Conservation (phyloP, 2,888 invertebrate species). For the Nineta flava region DNA sequence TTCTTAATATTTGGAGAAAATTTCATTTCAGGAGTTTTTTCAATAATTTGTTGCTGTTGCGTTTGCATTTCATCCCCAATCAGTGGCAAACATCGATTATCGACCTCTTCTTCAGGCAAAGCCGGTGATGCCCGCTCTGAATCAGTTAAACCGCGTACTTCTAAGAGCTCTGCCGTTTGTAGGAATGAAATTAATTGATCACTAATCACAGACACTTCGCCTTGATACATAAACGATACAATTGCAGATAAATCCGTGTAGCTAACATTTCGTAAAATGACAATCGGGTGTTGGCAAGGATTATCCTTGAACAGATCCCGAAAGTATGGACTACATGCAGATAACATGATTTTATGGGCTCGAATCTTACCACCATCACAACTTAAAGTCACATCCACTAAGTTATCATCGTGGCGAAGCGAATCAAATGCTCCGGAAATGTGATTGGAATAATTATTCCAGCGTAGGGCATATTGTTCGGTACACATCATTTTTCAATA, state of each 20-base stretch:
- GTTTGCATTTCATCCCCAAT: no score
- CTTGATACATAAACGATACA: conserved; percentile 69
- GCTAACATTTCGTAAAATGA: conserved; percentile 64
- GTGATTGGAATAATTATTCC: conserved; percentile 73
- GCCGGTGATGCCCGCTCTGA: conserved; percentile 18
- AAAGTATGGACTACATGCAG: conserved; percentile 73
- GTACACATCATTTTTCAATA: conserved; percentile 11
- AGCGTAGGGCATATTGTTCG: conserved; percentile 65
- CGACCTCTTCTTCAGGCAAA: no score
- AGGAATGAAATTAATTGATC: conserved; percentile 63
- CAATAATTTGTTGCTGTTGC: no score
- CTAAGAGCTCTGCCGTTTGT: conserved; percentile 55
- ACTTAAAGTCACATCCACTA: conserved; percentile 73
- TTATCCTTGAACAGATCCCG: conserved; percentile 55
- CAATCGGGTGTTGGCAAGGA: conserved; percentile 65
- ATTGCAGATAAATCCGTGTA: conserved; percentile 63
- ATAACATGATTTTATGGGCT: conserved; percentile 71
- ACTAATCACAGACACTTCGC: conserved; percentile 67
- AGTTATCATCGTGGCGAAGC: conserved; percentile 46
- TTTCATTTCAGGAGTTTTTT: no score
- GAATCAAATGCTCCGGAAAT: conserved; percentile 67
- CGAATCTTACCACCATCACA: conserved; percentile 72
- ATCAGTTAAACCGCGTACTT: conserved; percentile 50
- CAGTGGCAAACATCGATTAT: no score
- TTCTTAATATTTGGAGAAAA: no score